Percentiles rank a stretch among this genome's conserved stretches.
Evolutionary conservation across 1,140 invertebrate genomes (phyloP).

Genomic region (Heliconius himera): DNA sequence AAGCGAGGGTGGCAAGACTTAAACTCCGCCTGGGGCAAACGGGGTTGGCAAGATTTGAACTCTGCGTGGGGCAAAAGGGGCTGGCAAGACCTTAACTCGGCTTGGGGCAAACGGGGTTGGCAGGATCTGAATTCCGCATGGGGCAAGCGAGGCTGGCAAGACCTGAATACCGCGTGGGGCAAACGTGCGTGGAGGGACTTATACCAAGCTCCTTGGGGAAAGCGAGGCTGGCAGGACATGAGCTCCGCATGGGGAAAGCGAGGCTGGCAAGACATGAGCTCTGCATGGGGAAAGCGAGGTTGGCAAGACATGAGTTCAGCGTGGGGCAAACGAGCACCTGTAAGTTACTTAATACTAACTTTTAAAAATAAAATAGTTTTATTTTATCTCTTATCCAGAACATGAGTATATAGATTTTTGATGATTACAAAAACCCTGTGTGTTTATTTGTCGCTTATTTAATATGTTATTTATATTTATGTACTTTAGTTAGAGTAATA

Average conservation of each 20-base stretch:
- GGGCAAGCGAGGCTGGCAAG: conserved; percentile 84
- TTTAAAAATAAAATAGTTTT: neutral
- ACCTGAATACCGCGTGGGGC: conserved; percentile 82
- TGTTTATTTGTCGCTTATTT: too few species aligned
- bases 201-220: conserved; percentile 83
- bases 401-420: neutral
- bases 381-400: neutral
- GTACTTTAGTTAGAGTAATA: too few species aligned
- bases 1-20: conserved; percentile 76
- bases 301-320: conserved; percentile 83
- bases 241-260: conserved; percentile 84
- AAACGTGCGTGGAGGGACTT: conserved; percentile 84
- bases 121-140: conserved; percentile 83
- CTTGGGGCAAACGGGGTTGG: conserved; percentile 86
- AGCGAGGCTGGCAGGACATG: conserved; percentile 83
- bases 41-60: conserved; percentile 84
- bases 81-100: conserved; percentile 84
- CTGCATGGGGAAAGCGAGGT: conserved; percentile 82
- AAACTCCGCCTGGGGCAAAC: conserved; percentile 82
- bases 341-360: conserved; percentile 45
- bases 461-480: too few species aligned
- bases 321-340: conserved; percentile 84
- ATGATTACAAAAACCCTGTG: neutral
- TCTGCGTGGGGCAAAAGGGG: conserved; percentile 84
- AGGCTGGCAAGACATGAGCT: conserved; percentile 54